phyloP scores from a whole-genome alignment of 2,797 vertebrate genomes.

The Sebastes nivosus region DNA sequence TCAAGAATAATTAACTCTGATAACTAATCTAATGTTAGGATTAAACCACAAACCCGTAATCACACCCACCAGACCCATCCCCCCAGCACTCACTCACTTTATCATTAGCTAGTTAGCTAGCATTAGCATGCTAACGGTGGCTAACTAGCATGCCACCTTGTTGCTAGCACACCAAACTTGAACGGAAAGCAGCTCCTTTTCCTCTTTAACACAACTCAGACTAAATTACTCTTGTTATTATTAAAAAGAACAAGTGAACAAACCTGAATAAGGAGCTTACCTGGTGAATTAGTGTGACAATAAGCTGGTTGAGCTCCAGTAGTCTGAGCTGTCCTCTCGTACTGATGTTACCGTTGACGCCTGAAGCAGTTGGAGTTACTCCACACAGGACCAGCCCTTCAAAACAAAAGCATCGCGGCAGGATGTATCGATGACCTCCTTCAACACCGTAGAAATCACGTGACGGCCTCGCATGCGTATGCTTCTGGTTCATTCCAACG shows the following conservation, averaged over 20 bases:
- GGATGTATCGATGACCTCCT: neutral
- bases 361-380: neutral
- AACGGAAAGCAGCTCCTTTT: neutral
- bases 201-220: neutral
- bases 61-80: slow-evolving; percentile 33
- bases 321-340: slow-evolving; percentile 49
- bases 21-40: neutral
- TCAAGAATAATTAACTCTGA: neutral
- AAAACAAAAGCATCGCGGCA: slow-evolving; percentile 41
- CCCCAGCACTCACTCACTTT: slow-evolving; percentile 46
- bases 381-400: slow-evolving; percentile 22
- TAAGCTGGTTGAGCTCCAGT: neutral
- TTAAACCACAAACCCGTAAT: slow-evolving; percentile 19
- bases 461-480: neutral
- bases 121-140: slow-evolving; percentile 63
- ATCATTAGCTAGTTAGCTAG: slow-evolving; percentile 44
- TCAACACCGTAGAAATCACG: neutral
- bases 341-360: neutral
- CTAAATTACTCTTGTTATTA: no score
- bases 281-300: neutral
- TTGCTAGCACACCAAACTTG: neutral
- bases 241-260: rapidly evolving
- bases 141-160: slow-evolving; percentile 51
- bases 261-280: neutral
- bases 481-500: rapidly evolving